Base-by-base conservation (phyloP, 1,140 invertebrate species). In the Pseudoatta argentina region DNA sequence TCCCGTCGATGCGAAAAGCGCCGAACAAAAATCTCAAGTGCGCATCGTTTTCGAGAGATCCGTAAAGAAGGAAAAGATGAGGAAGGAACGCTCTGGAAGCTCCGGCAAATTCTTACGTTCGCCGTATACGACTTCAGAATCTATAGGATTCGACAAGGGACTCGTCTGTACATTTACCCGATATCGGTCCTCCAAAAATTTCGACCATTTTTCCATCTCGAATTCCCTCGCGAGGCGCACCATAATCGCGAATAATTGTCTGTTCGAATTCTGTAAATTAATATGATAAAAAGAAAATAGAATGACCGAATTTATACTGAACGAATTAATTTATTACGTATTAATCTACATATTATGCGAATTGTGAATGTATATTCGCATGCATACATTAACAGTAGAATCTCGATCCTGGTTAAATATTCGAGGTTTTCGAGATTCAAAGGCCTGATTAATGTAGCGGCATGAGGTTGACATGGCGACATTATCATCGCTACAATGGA, bases 11-110 rank as follows among this genome's bases (percentile, higher is more conserved):
- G 85, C 87, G 78, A 85, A 81, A 89, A 91, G 67, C 86, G 66
- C 21, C 53, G 67, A 87, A 87, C 91, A 91, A 91, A 93, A 92
- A 90, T 92, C 88, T 89, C 87, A 93, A 92, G 91, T 90, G 91
- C 89, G 89, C 89, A 77, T 91, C 76, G 69, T 87, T 91, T 91
- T 91, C 87, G 88, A 86, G 87, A 89, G 83, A 61, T 85, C 73
- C 77, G 71, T 5, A 44, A 64, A 64, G 53, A 66, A 78, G 83
- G 61, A 73, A 71, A 81, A 75, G 81, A 75, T 71, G 55, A 34
- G 14, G 12, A 8, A 55, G 44, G 18, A 89, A 85, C 89, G 69
- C 67, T 86, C 72, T 64, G 57, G 48, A 73, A 89, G 85, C 77
- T 87, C 57, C 72, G 48, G 67, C 73, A 71, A 90, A 90, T 90